Conservation (phyloP, 2,888 invertebrate genomes). For the Lochmaea crataegi region DNA sequence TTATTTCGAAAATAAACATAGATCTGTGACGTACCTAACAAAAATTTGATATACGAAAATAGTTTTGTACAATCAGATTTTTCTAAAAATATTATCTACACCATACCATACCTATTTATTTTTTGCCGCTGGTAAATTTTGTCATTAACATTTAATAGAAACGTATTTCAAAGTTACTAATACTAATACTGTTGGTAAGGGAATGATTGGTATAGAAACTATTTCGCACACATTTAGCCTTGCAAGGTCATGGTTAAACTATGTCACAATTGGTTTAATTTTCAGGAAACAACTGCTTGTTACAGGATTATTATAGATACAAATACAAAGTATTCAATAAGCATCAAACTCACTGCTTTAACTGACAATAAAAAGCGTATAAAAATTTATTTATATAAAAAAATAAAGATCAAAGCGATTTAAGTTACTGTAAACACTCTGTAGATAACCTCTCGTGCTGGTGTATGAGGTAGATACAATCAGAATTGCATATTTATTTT, state of each 20-base stretch:
- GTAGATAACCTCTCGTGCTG: neutral
- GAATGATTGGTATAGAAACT: neutral
- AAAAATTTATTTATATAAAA: neutral
- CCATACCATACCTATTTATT: too few relatives aligned
- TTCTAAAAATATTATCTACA: too few relatives aligned
- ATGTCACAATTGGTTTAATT: neutral
- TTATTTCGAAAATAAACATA: too few relatives aligned
- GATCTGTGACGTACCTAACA: too few relatives aligned
- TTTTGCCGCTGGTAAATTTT: neutral
- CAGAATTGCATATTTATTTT: neutral
- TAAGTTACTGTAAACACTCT: neutral
- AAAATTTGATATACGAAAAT: too few relatives aligned
- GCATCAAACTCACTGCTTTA: neutral
- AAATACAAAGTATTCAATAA: neutral
- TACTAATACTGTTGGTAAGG: neutral
- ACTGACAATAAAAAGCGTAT: too few relatives aligned
- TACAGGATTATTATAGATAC: neutral
- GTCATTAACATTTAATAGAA: neutral
- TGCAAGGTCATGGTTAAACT: constrained; percentile 3
- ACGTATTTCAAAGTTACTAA: neutral
- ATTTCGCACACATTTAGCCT: neutral
- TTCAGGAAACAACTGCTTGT: neutral
- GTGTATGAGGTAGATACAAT: neutral
- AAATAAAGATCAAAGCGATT: neutral
- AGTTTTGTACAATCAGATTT: too few relatives aligned